These are phyloP conservation scores for Melieria picta DNA, from an alignment of 2,888 invertebrate genomes.

Conservation along the genomic window DNA sequence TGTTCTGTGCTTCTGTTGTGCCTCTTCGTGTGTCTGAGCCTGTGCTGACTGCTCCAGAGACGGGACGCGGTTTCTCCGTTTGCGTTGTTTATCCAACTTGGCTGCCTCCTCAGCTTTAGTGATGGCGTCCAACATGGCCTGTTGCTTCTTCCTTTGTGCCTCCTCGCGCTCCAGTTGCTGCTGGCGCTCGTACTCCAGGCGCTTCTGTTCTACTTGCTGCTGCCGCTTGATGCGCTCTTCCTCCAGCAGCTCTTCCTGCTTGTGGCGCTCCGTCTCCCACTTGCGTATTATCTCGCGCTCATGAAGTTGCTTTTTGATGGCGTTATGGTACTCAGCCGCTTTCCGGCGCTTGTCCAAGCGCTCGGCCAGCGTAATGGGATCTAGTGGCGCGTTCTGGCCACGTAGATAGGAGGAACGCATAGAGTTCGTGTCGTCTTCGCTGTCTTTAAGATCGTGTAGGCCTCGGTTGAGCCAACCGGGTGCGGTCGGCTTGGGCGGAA, in stretches of 20 bases:
- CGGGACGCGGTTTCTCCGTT: slow-evolving; percentile 54
- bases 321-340: slow-evolving; percentile 87
- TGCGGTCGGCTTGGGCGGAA: slow-evolving; percentile 48
- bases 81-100: slow-evolving; percentile 73
- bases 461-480: slow-evolving; percentile 70
- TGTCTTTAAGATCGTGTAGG: slow-evolving; percentile 67
- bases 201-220: slow-evolving; percentile 75
- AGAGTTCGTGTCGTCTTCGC: slow-evolving; percentile 64
- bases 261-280: slow-evolving; percentile 79
- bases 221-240: slow-evolving; percentile 81
- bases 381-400: slow-evolving; percentile 87
- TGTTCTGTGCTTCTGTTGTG: not conserved
- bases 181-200: slow-evolving; percentile 78
- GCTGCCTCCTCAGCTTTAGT: slow-evolving; percentile 82
- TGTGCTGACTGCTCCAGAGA: slow-evolving; percentile 37
- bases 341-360: slow-evolving; percentile 83
- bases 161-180: slow-evolving; percentile 75
- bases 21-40: not conserved
- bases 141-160: slow-evolving; percentile 77
- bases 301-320: slow-evolving; percentile 84
- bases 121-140: slow-evolving; percentile 80
- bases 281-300: slow-evolving; percentile 80
- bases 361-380: slow-evolving; percentile 82
- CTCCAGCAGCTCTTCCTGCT: slow-evolving; percentile 83
- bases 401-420: slow-evolving; percentile 76